Base-by-base conservation (phyloP, 1,140 invertebrate genomes). In the Sminthurinus signatus region DNA sequence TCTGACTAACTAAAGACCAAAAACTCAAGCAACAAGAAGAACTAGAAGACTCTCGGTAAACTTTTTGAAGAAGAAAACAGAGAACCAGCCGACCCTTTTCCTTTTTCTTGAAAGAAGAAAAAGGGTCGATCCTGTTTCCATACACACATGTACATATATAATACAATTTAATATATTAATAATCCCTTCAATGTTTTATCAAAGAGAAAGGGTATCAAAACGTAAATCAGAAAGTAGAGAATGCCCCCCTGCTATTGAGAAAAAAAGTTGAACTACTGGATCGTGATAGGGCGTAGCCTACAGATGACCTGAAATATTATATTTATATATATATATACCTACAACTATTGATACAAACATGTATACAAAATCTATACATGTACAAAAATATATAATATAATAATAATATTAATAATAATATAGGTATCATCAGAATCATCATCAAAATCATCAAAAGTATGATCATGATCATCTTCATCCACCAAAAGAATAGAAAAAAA, bases 201-300 rank as follows among this genome's bases (percentile, higher is more conserved):
- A 52, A 52, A 52, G 50, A 52, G 50, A 52, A 52, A 52, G 50
- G 50, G 50, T 52, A 52, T 52, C 50, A 52, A 14, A 28, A 52
- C 14, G 50, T 52, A 52, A 52, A 52, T 52, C 50, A 52, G 50
- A 52, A 52, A 52, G 50, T 52, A 29, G 50, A 52, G 50, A 52
- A 52, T 52, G 50, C 54, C 54, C 36, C 31, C 54, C 54, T 56
- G 54, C 54, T 42, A 56, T 36, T 27, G 36, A 59, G 57, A 59
- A 59, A 48, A 43, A 68, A 68, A 68, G 57, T 64, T 64, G 66
- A 68, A 64, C 62, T 68, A 68, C 66, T 68, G 66, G 66, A 68
- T 68, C 66, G 66, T 68, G 66, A 68, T 56, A 62, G 66, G 66
- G 66, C 61, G 66, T 68, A 62, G 61, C 57, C 51, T 51, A 36